phyloP scores from a whole-genome alignment of 2,113 vertebrate genomes.

The Symphodus melops region DNA sequence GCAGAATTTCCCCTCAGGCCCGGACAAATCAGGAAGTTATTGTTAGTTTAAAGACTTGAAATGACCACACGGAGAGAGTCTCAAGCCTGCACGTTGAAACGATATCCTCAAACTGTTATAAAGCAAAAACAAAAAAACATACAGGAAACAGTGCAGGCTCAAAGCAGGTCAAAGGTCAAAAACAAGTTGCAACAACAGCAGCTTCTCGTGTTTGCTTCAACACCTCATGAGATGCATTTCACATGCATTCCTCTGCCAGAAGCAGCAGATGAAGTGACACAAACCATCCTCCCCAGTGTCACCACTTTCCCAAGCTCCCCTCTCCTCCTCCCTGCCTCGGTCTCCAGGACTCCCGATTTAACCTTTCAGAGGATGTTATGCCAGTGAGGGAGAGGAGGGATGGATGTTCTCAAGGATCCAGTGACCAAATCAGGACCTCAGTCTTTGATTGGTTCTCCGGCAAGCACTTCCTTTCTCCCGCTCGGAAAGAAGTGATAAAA shows the following conservation, averaged over 20 bases:
- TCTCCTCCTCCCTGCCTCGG: conserved; percentile 9
- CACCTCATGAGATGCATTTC: conserved; percentile 28
- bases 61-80: conserved; percentile 74
- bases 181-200: conserved; percentile 7
- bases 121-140: conserved; percentile 65
- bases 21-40: conserved; percentile 51
- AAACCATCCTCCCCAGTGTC: conserved; percentile 44
- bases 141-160: conserved; percentile 14
- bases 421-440: conserved; percentile 4
- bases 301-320: conserved; percentile 31
- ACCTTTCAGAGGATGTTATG: conserved; percentile 72
- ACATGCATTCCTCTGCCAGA: conserved; percentile 50
- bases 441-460: background rate
- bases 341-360: conserved; percentile 38
- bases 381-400: conserved; percentile 61
- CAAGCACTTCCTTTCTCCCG: conserved; percentile 34
- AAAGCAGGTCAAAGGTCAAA: conserved; percentile 31
- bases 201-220: background rate
- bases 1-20: conserved; percentile 2
- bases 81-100: conserved; percentile 35
- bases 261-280: conserved; percentile 21
- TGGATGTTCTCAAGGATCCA: background rate
- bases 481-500: conserved; percentile 39
- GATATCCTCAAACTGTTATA: conserved; percentile 25
- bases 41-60: conserved; percentile 73